A percentile compares a stretch with the other conserved stretches of the same genome.
Evolutionary conservation across 2,113 vertebrate genomes (phyloP).

Genomic region (Rhombomys opimus): DNA sequence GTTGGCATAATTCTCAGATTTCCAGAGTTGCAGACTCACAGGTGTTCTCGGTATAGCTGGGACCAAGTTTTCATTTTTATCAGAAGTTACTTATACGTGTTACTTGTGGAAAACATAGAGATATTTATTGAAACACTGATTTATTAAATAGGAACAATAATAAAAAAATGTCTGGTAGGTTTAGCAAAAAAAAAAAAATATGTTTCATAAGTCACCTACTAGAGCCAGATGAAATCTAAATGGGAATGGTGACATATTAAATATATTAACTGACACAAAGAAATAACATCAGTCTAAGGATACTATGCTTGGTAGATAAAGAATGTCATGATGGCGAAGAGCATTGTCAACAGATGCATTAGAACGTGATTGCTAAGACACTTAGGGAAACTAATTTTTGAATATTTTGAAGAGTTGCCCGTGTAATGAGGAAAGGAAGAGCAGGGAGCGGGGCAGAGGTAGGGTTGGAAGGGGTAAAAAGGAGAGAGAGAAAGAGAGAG

Average conservation of each 20-base stretch:
- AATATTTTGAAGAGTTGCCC: not conserved
- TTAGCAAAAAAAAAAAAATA: not conserved
- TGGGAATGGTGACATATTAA: not conserved
- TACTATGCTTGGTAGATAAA: not conserved
- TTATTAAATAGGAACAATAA: not conserved
- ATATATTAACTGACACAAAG: not conserved
- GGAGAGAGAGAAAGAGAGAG: not conserved
- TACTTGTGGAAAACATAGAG: not conserved
- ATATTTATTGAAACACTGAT: not conserved
- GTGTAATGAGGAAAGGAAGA: not conserved
- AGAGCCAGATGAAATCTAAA: not conserved
- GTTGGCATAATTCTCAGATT: slow-evolving; percentile 23
- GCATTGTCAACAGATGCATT: not conserved
- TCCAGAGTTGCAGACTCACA: slow-evolving; percentile 52
- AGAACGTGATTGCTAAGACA: not conserved
- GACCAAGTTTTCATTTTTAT: slow-evolving; percentile 23
- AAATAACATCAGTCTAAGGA: not conserved
- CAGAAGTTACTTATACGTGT: slow-evolving; percentile 18
- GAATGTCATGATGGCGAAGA: not conserved
- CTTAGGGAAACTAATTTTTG: not conserved
- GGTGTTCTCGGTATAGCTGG: slow-evolving; percentile 45
- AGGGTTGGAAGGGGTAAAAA: too few relatives aligned
- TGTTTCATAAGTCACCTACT: not conserved
- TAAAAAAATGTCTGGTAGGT: not conserved
- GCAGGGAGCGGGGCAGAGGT: not conserved